phyloP scores from a whole-genome alignment of 2,113 vertebrate genomes.

The Noctilio leporinus region DNA sequence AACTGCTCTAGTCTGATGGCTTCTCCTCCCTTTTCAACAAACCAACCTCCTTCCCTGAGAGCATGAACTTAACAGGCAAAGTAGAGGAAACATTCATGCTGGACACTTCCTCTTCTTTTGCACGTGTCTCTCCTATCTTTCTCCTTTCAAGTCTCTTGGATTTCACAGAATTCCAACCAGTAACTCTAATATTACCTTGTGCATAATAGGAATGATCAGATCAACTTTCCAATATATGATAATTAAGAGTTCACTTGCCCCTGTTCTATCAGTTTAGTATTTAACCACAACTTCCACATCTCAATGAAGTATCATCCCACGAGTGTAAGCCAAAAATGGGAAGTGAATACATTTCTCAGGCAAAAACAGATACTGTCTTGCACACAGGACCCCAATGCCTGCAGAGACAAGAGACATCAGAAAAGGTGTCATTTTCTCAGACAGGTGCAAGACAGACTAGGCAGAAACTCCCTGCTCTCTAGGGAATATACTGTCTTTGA shows the following conservation, averaged over 20 bases:
- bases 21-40: background rate
- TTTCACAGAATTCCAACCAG: background rate
- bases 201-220: background rate
- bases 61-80: background rate
- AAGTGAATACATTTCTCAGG: background rate
- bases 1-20: background rate
- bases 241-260: background rate
- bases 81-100: too few species aligned
- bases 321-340: background rate
- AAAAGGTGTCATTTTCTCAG: background rate
- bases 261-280: background rate
- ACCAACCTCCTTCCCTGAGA: background rate
- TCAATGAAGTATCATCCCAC: background rate
- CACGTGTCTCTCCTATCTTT: background rate
- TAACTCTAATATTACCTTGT: background rate
- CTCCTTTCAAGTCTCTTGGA: background rate
- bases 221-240: fast-evolving
- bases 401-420: background rate
- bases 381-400: background rate
- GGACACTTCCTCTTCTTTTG: background rate
- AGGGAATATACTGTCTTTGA: fast-evolving
- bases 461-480: background rate
- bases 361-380: background rate
- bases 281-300: background rate
- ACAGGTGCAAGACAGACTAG: background rate